phyloP scores from a whole-genome alignment of 1,140 invertebrate genomes.

The Diabrotica undecimpunctata region DNA sequence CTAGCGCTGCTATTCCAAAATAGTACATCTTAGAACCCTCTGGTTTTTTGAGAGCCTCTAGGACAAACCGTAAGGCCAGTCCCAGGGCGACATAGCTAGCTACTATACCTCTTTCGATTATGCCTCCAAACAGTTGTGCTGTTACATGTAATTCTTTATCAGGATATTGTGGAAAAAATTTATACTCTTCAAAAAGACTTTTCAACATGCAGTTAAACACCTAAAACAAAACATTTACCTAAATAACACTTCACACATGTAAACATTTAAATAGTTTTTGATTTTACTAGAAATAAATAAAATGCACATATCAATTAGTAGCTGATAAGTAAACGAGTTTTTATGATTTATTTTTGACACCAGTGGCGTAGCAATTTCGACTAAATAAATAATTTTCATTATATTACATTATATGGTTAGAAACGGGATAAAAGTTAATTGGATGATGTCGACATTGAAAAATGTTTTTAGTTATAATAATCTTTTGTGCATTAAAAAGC shows the following conservation, averaged over 20 bases:
- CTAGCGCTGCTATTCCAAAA: slow-evolving; percentile 93
- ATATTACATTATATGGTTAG: too few relatives aligned
- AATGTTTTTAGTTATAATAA: too few relatives aligned
- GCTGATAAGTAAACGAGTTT: too few relatives aligned
- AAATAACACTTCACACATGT: slow-evolving; percentile 77
- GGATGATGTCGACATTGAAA: too few relatives aligned
- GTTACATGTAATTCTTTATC: slow-evolving; percentile 97
- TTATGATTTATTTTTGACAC: too few relatives aligned
- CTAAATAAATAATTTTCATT: too few relatives aligned
- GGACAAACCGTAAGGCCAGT: slow-evolving; percentile 83
- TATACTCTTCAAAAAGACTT: slow-evolving; percentile 98
- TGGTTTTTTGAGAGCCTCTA: slow-evolving; percentile 89
- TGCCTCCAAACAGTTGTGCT: slow-evolving; percentile 96
- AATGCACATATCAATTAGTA: too few relatives aligned
- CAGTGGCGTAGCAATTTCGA: too few relatives aligned
- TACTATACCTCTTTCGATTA: slow-evolving; percentile 95
- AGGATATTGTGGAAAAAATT: slow-evolving; percentile 97
- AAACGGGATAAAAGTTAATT: too few relatives aligned
- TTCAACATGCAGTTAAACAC: slow-evolving; percentile 97
- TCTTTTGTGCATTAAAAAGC: too few relatives aligned
- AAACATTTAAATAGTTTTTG: slow-evolving; percentile 78
- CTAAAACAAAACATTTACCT: slow-evolving; percentile 50
- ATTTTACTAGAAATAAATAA: too few relatives aligned
- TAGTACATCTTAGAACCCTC: slow-evolving; percentile 93
- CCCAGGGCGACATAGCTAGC: slow-evolving; percentile 85